These are phyloP conservation scores for Tuberolachnus salignus DNA, from an alignment of 2,888 invertebrate species.

Conservation along the genomic window DNA sequence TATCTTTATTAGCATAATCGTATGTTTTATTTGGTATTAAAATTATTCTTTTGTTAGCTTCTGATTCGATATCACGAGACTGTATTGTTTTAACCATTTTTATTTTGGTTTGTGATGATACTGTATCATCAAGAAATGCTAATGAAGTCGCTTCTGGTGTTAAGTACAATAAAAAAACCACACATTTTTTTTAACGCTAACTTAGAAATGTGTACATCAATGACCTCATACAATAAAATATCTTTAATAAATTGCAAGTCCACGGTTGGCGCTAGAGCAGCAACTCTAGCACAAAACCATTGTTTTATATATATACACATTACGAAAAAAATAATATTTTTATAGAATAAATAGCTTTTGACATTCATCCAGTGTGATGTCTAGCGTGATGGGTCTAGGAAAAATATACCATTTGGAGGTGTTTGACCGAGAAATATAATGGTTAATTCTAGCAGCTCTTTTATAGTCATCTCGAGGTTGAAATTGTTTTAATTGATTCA, in stretches of 20 bases:
- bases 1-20: background rate
- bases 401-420: background rate
- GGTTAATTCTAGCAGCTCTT: no score
- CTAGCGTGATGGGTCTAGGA: background rate
- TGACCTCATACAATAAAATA: background rate
- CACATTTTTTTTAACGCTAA: background rate
- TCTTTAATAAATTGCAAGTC: background rate
- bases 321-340: conserved; percentile 12
- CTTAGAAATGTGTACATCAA: background rate
- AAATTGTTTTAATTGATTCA: no score
- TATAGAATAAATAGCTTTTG: background rate
- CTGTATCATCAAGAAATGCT: background rate
- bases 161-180: background rate
- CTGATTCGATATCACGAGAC: background rate
- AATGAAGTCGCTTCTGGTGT: background rate
- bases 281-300: background rate
- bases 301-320: background rate
- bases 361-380: background rate
- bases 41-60: background rate
- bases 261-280: background rate
- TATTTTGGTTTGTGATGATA: background rate
- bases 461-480: no score
- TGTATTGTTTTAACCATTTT: background rate
- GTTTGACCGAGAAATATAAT: background rate
- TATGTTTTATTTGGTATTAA: background rate